A percentile compares a stretch with the other conserved stretches of the same genome.
Evolutionary conservation across 2,113 vertebrate species (phyloP).

Genomic region (Colinus virginianus): DNA sequence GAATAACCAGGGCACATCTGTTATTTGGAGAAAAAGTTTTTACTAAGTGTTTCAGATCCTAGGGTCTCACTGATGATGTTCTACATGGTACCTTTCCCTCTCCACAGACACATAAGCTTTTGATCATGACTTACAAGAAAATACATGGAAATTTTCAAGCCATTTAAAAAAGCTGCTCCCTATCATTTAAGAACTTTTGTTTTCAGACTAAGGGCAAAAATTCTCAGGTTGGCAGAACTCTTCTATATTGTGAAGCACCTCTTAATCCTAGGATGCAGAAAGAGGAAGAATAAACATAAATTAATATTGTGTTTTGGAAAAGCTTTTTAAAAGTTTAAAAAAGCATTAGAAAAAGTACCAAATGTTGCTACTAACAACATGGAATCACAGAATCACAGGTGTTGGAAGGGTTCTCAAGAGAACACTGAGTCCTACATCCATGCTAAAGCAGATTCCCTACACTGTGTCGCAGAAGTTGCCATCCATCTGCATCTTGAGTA

Average conservation of each 20-base stretch:
- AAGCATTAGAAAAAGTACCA: neutral
- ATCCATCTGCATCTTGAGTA: too few species aligned
- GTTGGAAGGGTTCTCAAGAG: too few species aligned
- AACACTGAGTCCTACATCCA: too few species aligned
- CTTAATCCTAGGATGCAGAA: neutral
- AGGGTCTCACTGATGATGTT: neutral
- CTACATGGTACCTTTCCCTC: rapidly evolving
- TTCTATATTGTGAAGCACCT: neutral
- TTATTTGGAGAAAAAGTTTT: neutral
- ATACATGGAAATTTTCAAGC: neutral
- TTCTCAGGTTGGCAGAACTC: neutral
- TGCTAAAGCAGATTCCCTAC: too few species aligned
- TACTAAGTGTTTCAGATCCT: neutral
- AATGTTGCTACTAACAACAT: neutral
- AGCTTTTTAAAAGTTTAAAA: neutral
- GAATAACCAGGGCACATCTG: neutral
- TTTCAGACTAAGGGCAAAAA: neutral
- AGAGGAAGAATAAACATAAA: neutral
- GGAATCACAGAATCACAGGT: too few species aligned
- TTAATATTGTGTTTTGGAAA: neutral
- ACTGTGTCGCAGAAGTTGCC: too few species aligned
- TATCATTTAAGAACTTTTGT: neutral
- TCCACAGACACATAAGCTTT: neutral
- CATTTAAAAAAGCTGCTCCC: neutral
- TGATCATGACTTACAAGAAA: neutral